A percentile compares a stretch with the other conserved stretches of the same genome.
Conservation (phyloP, 2,113 vertebrate species). For the Megaleporinus macrocephalus region DNA sequence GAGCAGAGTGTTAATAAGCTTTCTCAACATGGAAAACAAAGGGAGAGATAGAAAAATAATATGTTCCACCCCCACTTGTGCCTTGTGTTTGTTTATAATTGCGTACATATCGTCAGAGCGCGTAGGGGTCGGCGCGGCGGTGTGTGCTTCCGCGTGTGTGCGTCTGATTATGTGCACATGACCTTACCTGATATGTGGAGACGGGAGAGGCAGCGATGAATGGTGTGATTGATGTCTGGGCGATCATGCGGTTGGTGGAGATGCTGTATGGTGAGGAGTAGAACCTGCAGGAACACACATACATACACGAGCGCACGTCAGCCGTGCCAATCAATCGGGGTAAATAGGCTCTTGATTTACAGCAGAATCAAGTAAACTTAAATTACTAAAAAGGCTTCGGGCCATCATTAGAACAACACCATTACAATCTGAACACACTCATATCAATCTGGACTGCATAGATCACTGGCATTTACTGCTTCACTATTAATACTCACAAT, state of each 20-base stretch:
- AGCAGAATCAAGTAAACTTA: not conserved
- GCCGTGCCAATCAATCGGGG: conserved; percentile 8
- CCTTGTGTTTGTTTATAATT: conserved; percentile 14
- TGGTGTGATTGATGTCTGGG: conserved; percentile 98
- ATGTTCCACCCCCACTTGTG: not conserved
- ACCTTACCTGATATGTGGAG: conserved; percentile 97
- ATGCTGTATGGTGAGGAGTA: conserved; percentile 99
- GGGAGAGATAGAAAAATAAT: conserved; percentile 8
- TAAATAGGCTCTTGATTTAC: not conserved
- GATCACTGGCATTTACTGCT: not conserved
- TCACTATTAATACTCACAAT: too few species aligned
- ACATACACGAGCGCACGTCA: not conserved
- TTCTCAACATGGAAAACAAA: conserved; percentile 39
- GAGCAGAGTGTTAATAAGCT: conserved; percentile 46
- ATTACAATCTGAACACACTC: too few species aligned
- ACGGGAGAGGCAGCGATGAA: conserved; percentile 99
- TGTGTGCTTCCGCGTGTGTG: not conserved
- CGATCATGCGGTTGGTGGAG: conserved; percentile 99
- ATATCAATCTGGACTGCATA: not conserved
- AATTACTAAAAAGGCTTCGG: conserved; percentile 16
- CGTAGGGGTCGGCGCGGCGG: conserved; percentile 29
- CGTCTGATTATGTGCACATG: conserved; percentile 2
- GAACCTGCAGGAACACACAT: conserved; percentile 80
- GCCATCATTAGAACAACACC: not conserved
- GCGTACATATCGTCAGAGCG: not conserved